Base-by-base conservation (phyloP, 2,113 vertebrate genomes). In the Camelus bactrianus region DNA sequence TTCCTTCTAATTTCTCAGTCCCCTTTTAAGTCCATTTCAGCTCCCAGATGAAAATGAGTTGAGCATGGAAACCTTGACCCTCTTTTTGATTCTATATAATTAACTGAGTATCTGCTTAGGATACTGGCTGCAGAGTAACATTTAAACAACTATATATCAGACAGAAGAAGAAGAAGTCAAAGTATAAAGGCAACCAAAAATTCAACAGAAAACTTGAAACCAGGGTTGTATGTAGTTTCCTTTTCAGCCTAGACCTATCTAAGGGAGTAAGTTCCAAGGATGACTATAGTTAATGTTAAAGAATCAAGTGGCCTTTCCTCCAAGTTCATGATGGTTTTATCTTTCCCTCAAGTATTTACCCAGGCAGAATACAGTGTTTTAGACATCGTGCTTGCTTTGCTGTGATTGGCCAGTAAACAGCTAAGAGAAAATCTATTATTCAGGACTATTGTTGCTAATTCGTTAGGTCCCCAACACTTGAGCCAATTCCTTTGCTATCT, bases 161-260 rank as follows among this genome's bases (percentile, higher is more conserved):
- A 60, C 3, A 75, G 6, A 82, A 7, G 30, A 73, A 8, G 35
- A 35, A 35, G 30, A 95, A 46, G 3, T 62, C 22, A 67, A 82
- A 73, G 60, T 28, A 60, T 6, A 81, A 50, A 2, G 15, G 9
- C 19, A 69, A 96, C 32, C 22, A 76, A 94, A 89, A 95, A 46
- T 73, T 56, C 58, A 87, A 26, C 79, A 76, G 46, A 73, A 94
- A 92, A 87, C 17, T 32, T 82, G 54, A 22, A 87, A 95, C 3
- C 20, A 13, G 77, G 38, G 64, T 75, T 72, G 48, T n/a, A 35
- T 5, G 2, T 30, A 80, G 60, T 87, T 80, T 79, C 60, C 38
- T 89, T 35, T 70, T 91, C 22, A 86, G 16, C 7, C 58, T n/a
- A 92, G 52, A 85, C 7, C 17, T 64, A 84, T 75, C 46, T 54